Conservation (phyloP, 2,888 invertebrate genomes). For the Galeruca laticollis region DNA sequence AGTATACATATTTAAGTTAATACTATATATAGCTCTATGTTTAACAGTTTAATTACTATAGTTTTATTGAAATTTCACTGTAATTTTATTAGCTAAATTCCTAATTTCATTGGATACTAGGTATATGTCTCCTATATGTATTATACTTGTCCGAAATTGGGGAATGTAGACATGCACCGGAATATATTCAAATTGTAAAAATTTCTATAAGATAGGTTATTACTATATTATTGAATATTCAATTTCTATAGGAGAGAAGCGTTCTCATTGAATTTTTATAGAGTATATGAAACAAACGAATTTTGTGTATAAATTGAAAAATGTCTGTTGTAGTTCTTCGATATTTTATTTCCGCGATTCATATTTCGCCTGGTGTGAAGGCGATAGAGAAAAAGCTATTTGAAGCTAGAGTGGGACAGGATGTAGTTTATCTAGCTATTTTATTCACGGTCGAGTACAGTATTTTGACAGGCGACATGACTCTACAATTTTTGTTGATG, state of each 20-base stretch:
- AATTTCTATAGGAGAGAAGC: neutral
- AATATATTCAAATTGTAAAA: too few relatives aligned
- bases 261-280: conserved; percentile 18
- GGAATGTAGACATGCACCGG: too few relatives aligned
- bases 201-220: neutral
- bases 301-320: conserved; percentile 20
- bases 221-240: neutral
- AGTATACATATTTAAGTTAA: too few relatives aligned
- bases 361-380: conserved; percentile 8
- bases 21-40: too few relatives aligned
- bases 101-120: too few relatives aligned
- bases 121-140: too few relatives aligned
- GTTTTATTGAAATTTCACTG: too few relatives aligned
- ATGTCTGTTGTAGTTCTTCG: conserved; percentile 4
- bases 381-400: neutral
- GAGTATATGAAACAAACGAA: conserved; percentile 16
- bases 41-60: too few relatives aligned
- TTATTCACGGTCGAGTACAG: conserved; percentile 26
- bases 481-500: conserved; percentile 35
- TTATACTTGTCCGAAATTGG: too few relatives aligned
- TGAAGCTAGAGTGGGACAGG: neutral
- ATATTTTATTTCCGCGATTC: conserved; percentile 30
- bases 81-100: too few relatives aligned
- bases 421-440: conserved; percentile 23
- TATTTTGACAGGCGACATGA: conserved; percentile 32